phyloP scores from a whole-genome alignment of 2,797 vertebrate species.

The Sardinella longiceps region DNA sequence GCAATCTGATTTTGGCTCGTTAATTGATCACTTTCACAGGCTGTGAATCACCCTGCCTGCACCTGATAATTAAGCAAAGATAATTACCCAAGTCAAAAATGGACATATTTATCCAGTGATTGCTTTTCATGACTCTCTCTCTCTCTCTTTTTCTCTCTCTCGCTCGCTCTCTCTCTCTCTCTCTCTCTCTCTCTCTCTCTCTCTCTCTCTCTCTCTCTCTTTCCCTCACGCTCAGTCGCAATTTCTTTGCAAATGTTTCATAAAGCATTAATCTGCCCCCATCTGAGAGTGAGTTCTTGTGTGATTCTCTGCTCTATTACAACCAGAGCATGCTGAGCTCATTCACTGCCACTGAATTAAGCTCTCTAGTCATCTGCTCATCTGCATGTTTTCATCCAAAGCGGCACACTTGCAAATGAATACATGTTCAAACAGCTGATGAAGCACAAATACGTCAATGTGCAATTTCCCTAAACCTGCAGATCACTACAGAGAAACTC shows the following conservation, averaged over 20 bases:
- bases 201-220: background rate
- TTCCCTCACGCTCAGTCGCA: background rate
- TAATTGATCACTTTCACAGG: slow-evolving; percentile 59
- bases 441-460: background rate
- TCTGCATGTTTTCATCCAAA: background rate
- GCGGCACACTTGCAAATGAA: background rate
- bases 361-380: background rate
- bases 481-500: too few species aligned
- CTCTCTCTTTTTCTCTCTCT: background rate
- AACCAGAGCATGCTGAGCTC: background rate
- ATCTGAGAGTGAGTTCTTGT: background rate
- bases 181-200: background rate
- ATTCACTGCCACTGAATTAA: background rate
- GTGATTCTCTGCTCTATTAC: background rate
- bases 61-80: slow-evolving; percentile 57
- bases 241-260: background rate
- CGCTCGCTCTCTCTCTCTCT: background rate
- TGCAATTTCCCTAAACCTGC: background rate
- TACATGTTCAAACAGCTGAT: background rate
- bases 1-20: slow-evolving; percentile 49
- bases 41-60: slow-evolving; percentile 44
- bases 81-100: slow-evolving; percentile 55
- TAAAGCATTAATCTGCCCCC: background rate
- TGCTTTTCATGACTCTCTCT: slow-evolving; percentile 35
- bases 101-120: slow-evolving; percentile 46